phyloP scores from a whole-genome alignment of 2,797 vertebrate species.

The Lutjanus argentimaculatus region DNA sequence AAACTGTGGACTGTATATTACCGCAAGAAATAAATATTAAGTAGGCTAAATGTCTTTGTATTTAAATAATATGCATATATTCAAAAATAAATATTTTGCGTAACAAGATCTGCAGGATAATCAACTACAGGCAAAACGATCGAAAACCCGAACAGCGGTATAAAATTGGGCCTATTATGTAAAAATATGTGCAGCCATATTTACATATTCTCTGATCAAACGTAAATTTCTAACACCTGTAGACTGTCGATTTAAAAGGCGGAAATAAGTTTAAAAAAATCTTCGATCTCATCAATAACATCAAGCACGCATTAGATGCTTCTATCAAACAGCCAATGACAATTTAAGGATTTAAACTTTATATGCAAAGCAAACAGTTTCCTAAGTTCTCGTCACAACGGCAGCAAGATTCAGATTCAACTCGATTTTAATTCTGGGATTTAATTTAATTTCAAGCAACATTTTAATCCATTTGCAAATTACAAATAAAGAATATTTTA shows the following conservation, averaged over 20 bases:
- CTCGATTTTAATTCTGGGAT: neutral
- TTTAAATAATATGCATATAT: constrained; percentile 62
- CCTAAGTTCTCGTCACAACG: neutral
- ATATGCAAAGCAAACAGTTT: constrained; percentile 21
- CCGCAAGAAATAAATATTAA: neutral
- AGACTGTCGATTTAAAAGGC: neutral
- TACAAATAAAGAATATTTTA: neutral
- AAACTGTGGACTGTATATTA: neutral
- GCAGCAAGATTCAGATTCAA: neutral
- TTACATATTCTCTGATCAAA: constrained; percentile 35
- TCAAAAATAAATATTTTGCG: neutral
- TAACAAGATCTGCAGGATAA: neutral
- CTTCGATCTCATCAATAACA: constrained; percentile 8
- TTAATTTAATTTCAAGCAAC: neutral
- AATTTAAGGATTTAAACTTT: constrained; percentile 2
- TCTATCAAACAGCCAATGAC: neutral
- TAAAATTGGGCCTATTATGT: constrained; percentile 17
- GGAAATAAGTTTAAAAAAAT: neutral
- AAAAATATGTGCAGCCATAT: constrained; percentile 35
- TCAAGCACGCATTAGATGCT: neutral
- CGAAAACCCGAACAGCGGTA: neutral
- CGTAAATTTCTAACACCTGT: neutral
- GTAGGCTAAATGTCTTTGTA: neutral
- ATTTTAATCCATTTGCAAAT: neutral
- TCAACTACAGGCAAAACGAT: neutral